Percentiles rank a stretch among this genome's conserved stretches.
phyloP scores from a whole-genome alignment of 2,888 invertebrate species.

The Esperia sulphurella region DNA sequence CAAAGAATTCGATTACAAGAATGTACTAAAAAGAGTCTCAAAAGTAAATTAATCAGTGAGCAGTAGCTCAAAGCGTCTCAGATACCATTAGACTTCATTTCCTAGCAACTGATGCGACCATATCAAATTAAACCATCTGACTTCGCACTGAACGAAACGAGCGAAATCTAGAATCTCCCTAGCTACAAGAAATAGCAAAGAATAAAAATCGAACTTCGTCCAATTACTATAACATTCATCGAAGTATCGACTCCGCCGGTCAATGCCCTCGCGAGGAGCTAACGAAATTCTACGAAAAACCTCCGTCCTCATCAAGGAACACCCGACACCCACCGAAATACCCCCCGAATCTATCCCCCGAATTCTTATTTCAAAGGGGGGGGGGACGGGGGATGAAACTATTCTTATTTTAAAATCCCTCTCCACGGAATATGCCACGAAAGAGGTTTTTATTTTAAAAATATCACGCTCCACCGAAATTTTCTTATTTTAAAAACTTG shows the following conservation, averaged over 20 bases:
- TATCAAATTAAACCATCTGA: not conserved
- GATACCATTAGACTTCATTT: conserved; percentile 39
- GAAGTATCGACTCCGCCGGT: conserved; percentile 70
- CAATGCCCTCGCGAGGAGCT: conserved; percentile 60
- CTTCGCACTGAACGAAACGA: not conserved
- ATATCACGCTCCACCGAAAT: conserved; percentile 79
- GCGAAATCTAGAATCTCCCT: conserved; percentile 7
- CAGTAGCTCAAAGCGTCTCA: too few relatives aligned
- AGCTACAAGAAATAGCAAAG: conserved; percentile 21
- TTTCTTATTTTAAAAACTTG: conserved; percentile 76
- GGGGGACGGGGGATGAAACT: conserved; percentile 73
- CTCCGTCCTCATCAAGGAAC: conserved; percentile 74
- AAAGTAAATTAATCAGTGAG: conserved; percentile 16
- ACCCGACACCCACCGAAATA: conserved; percentile 66
- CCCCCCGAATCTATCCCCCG: conserved; percentile 64
- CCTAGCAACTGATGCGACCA: conserved; percentile 19
- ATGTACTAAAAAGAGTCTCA: too few relatives aligned
- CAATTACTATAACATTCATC: conserved; percentile 71
- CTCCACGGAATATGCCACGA: conserved; percentile 78
- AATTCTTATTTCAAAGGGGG: conserved; percentile 77
- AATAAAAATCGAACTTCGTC: conserved; percentile 33
- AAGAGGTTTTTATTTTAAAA: conserved; percentile 78
- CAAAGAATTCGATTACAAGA: not conserved
- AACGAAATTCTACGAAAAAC: conserved; percentile 76
- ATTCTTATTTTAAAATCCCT: conserved; percentile 79